Evolutionary conservation across 2,113 vertebrate species (phyloP).

Genomic region (Mohoua ochrocephala): DNA sequence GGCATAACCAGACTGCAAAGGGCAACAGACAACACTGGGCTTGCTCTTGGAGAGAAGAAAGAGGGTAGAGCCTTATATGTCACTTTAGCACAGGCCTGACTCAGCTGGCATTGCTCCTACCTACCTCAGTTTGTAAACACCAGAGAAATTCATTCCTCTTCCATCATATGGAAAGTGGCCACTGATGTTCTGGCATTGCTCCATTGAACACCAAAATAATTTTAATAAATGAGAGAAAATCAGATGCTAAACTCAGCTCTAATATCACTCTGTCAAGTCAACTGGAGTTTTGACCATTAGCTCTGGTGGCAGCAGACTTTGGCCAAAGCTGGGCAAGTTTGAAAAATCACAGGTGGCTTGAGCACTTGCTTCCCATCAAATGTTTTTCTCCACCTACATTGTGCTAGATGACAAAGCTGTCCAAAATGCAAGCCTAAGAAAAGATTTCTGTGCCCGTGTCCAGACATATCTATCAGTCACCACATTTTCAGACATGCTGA

Average conservation of each 20-base stretch:
- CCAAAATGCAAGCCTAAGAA: not conserved
- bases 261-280: not conserved
- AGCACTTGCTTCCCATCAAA: not conserved
- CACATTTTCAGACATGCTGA: not conserved
- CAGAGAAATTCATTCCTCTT: not conserved
- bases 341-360: not conserved
- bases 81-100: not conserved
- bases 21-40: fast-evolving
- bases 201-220: not conserved
- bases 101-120: not conserved
- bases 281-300: not conserved
- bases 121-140: not conserved
- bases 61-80: not conserved
- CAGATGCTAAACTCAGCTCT: not conserved
- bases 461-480: not conserved
- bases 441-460: not conserved
- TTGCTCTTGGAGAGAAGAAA: not conserved
- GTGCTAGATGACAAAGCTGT: not conserved
- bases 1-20: not conserved
- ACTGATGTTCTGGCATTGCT: not conserved
- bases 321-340: not conserved
- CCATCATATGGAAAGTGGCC: not conserved
- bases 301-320: not conserved
- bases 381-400: not conserved
- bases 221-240: not conserved